phyloP scores from a whole-genome alignment of 92 coral and sea anemone genomes.

The Porites divaricata region DNA sequence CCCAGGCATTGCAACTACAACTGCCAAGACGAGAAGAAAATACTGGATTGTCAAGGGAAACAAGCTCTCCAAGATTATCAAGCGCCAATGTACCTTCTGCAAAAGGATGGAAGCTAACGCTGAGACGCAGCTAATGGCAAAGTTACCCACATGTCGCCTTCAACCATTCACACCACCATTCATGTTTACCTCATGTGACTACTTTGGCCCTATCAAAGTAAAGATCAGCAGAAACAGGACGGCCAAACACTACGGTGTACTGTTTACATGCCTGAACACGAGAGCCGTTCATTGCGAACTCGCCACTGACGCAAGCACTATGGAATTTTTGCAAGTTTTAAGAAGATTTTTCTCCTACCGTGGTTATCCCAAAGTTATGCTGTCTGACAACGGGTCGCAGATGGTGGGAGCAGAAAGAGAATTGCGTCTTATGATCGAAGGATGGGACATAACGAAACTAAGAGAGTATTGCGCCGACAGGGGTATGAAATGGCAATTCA shows the following conservation, averaged over 20 bases:
- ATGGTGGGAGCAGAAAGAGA: conserved; percentile 47
- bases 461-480: conserved; percentile 35
- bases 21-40: conserved; percentile 13
- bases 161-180: neutral
- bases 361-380: conserved; percentile 43
- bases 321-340: conserved; percentile 45
- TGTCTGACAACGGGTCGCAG: conserved; percentile 35
- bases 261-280: conserved; percentile 47
- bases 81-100: conserved; percentile 35
- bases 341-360: conserved; percentile 41
- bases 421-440: conserved; percentile 24
- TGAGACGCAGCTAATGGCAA: neutral
- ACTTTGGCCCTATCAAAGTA: conserved; percentile 40
- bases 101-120: neutral
- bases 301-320: conserved; percentile 35
- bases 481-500: conserved; percentile 36
- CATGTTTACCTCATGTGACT: conserved; percentile 7
- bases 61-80: conserved; percentile 29
- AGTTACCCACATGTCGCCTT: neutral
- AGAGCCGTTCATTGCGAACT: conserved; percentile 48
- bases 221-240: conserved; percentile 52
- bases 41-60: conserved; percentile 49
- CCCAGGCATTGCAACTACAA: conserved; percentile 25
- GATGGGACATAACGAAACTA: conserved; percentile 9
- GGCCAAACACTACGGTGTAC: conserved; percentile 47